Evolutionary conservation across 2,797 vertebrate genomes (phyloP).

Genomic region (Benthosema pterotum): DNA sequence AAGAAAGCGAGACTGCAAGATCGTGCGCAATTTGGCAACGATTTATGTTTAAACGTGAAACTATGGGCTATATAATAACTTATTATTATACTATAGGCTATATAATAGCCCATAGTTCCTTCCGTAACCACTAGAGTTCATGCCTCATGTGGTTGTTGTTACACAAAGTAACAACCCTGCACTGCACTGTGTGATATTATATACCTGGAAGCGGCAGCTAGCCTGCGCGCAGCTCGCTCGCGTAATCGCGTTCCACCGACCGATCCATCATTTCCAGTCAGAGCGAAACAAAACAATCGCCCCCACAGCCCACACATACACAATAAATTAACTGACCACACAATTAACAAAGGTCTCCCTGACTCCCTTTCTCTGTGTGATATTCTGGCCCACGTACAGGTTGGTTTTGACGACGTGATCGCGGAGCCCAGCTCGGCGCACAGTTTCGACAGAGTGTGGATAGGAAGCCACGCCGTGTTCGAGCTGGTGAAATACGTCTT

Average conservation of each 20-base stretch:
- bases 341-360: too few species aligned
- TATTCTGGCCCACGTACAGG: conserved; percentile 67
- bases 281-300: not conserved
- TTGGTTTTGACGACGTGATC: conserved; percentile 92
- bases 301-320: too few species aligned
- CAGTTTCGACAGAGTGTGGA: conserved; percentile 94
- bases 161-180: too few species aligned
- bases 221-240: conserved; percentile 8
- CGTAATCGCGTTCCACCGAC: conserved; percentile 12
- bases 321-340: too few species aligned
- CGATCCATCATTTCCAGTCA: conserved; percentile 33
- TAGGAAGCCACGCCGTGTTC: conserved; percentile 91
- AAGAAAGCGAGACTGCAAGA: not conserved
- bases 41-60: not conserved
- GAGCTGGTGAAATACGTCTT: conserved; percentile 88
- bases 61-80: not conserved
- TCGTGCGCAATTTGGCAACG: not conserved
- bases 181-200: too few species aligned
- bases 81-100: too few species aligned
- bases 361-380: not conserved
- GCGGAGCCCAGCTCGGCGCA: conserved; percentile 88
- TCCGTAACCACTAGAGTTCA: too few species aligned
- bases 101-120: not conserved
- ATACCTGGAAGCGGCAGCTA: conserved; percentile 51
- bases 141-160: not conserved